phyloP scores from a whole-genome alignment of 2,113 vertebrate genomes.

The Apodemus sylvaticus region DNA sequence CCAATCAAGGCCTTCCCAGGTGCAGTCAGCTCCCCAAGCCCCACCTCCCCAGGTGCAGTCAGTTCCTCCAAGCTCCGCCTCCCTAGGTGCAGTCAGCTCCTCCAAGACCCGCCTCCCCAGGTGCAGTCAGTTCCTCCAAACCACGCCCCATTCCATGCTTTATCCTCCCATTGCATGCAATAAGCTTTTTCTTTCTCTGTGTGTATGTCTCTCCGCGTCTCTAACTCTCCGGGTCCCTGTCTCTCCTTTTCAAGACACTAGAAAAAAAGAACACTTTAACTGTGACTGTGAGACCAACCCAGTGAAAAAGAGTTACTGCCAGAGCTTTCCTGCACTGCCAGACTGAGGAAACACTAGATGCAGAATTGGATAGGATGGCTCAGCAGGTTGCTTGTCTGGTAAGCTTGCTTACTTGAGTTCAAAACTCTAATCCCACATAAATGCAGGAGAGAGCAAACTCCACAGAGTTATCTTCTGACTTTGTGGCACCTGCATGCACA shows the following conservation, averaged over 20 bases:
- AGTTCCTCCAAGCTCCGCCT: neutral
- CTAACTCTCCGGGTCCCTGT: neutral
- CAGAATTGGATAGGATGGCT: fast-evolving
- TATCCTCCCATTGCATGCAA: neutral
- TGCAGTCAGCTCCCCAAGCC: neutral
- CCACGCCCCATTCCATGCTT: neutral
- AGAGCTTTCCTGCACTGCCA: neutral
- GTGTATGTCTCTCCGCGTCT: neutral
- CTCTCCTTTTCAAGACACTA: neutral
- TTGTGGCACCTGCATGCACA: neutral
- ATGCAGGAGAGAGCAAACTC: neutral
- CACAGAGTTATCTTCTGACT: neutral
- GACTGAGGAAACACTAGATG: neutral
- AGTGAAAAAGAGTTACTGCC: neutral
- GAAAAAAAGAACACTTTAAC: neutral
- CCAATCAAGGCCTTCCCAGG: neutral
- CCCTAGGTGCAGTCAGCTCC: neutral
- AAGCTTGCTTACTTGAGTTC: neutral
- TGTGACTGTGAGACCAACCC: neutral
- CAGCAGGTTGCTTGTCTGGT: neutral
- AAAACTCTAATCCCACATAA: neutral
- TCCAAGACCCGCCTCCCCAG: too few species aligned
- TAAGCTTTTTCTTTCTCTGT: neutral
- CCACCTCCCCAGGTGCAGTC: neutral
- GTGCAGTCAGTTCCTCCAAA: too few species aligned